Evolutionary conservation across 2,888 invertebrate genomes (phyloP), one percentile per base, ranked within the genome.

Genomic region (Apodemia zela): DNA sequence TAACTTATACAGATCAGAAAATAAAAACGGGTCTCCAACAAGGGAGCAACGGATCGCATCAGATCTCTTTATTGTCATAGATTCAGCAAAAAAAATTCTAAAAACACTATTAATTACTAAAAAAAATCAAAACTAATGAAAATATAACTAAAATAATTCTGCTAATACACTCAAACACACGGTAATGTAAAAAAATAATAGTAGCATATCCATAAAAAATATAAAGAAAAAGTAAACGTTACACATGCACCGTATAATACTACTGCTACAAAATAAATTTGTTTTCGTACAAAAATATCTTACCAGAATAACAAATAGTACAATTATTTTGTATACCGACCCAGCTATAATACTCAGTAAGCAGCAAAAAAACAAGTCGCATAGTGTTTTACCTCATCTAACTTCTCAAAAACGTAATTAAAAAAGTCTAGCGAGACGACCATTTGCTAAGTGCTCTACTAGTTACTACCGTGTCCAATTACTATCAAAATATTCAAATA

Each of bases 1-100:
- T 81, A 68, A 76, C 84, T 88, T 87, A 85, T 82, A 80, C 85
- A 87, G 89, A 91, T 90, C 89, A 82, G 82, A 77, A 75, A 73
- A 79, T 78, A 80, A 81, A 76, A 82, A 79, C 76, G 71, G 77
- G 80, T 71, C 79, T 71, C 66, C 74, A 75, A 76, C 67, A 75
- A 71, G 69, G 71, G 73, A 75, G 73, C 73, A 66, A 71, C 59
- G 75, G 77, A 75, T 74, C 85, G 80, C 76, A 81, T 92, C 93
- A 93, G 93, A 94, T 94, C 93, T 93, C 85, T 89, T 82, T 90
- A 93, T 90, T 92, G 93, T 92, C 93, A 93, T 89, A 90, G 87
- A 89, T 89, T 89, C 88, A 87, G 87, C 82, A 79, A 85, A 87
- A 38, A 38, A 84, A 76, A 87, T 85, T 82, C 68, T 81, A 93